Base-by-base conservation (phyloP, 2,888 invertebrate genomes). In the Dasypolia templi region DNA sequence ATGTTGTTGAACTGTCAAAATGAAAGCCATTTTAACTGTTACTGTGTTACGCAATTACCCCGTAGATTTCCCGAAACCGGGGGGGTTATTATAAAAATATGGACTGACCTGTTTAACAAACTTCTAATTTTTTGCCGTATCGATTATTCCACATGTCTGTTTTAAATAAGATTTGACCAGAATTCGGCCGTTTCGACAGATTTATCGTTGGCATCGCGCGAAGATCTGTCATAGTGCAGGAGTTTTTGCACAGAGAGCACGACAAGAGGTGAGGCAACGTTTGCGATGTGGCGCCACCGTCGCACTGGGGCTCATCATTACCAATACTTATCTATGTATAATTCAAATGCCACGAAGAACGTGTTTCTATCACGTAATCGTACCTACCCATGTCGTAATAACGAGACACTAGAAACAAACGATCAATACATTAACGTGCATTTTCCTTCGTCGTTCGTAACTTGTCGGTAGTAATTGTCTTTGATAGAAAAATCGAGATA, bases 401-500 rank as follows among this genome's bases (percentile, higher is more conserved):
- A 61, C n/a, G 29, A 55, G 55, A 46, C 81, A 46, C 42, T 49
- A 67, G 32, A 44, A 56, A 59, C 17, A 55, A 56, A 39, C 59
- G n/a, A 29, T 68, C 44, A 55, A 61, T 51, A 26, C 65, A 65
- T 82, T 64, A 51, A 44, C 44, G n/a, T 64, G 29, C 53, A 26
- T 49, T 77, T 77, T 64, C 46, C 72, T 61, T 63, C 29, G 62
- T 19, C 2, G 39, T n/a, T n/a, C n/a, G 51, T 46, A 44, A 5
- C 55, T 39, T 62, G 64, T 26, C 44, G 51, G 4, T n/a, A 64
- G 9, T 29, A 32, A 61, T 76, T 77, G 67, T 77, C 63, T 68
- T 78, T 67, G 72, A 58, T 63, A 56, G 63, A 67, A 72, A 67
- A 49, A 79, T 64, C 39, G 42, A 79, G 67, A 61, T 68, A 35